A percentile compares a stretch with the other conserved stretches of the same genome.
Conservation (phyloP, 2,888 invertebrate species). For the Rotaria sp. region DNA sequence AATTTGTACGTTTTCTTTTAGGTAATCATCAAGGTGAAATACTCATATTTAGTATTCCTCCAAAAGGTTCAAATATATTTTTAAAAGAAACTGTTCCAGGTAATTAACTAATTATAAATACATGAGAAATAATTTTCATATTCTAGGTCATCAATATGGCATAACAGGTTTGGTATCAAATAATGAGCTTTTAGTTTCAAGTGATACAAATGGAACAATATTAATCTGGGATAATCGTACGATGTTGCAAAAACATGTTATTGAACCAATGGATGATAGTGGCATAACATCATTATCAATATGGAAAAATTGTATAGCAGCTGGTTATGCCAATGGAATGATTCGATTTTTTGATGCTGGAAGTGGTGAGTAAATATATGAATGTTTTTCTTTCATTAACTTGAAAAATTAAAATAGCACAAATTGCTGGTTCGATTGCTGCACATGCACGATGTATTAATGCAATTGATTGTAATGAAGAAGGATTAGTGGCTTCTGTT, state of each 20-base stretch:
- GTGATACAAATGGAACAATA: not conserved
- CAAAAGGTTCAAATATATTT: not conserved
- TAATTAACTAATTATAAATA: not conserved
- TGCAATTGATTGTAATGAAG: not conserved
- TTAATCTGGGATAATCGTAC: not conserved
- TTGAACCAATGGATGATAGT: not conserved
- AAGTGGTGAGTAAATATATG: not conserved
- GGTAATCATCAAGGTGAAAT: conserved; percentile 4
- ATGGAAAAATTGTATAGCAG: not conserved
- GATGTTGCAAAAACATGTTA: not conserved
- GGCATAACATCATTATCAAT: not conserved
- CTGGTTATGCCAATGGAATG: conserved; percentile 2
- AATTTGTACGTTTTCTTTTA: not conserved
- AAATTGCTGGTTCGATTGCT: not conserved
- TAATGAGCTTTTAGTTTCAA: not conserved
- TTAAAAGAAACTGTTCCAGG: not conserved
- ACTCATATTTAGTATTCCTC: not conserved
- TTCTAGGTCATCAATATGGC: not conserved
- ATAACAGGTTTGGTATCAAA: not conserved
- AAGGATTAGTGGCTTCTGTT: not conserved
- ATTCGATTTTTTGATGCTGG: not conserved
- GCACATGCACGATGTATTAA: conserved; percentile 7
- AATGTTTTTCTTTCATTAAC: too few species aligned
- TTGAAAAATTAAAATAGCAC: not conserved
- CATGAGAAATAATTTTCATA: too few species aligned